A percentile compares a stretch with the other conserved stretches of the same genome.
phyloP scores from a whole-genome alignment of 2,797 vertebrate species.

The Cirrhinus molitorella region DNA sequence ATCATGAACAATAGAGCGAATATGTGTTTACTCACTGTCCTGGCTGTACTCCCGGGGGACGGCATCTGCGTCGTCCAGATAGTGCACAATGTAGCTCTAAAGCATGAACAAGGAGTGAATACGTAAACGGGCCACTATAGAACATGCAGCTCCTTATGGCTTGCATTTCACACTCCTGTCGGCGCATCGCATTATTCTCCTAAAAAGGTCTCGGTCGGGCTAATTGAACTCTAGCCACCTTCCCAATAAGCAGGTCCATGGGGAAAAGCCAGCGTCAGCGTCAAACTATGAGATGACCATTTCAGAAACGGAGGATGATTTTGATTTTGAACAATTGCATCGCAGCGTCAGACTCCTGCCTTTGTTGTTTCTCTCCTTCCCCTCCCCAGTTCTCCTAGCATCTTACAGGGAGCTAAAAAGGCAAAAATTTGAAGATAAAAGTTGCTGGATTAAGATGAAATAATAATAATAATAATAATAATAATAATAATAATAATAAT shows the following conservation, averaged over 20 bases:
- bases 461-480: too few species aligned
- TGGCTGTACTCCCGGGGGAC: slow-evolving; percentile 32
- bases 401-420: slow-evolving; percentile 54
- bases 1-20: slow-evolving; percentile 34
- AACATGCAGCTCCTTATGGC: neutral
- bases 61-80: slow-evolving; percentile 36
- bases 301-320: too few species aligned
- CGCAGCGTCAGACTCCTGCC: slow-evolving; percentile 14
- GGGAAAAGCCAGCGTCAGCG: slow-evolving; percentile 51
- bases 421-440: slow-evolving; percentile 67
- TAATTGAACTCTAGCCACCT: slow-evolving; percentile 56
- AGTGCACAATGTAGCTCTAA: slow-evolving; percentile 31
- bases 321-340: too few species aligned
- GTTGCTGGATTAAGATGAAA: slow-evolving; percentile 67
- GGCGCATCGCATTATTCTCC: slow-evolving; percentile 41
- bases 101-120: slow-evolving; percentile 16
- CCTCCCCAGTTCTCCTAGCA: slow-evolving; percentile 26
- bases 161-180: slow-evolving; percentile 19
- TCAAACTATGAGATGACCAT: too few species aligned
- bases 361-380: slow-evolving; percentile 39
- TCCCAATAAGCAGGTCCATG: slow-evolving; percentile 33
- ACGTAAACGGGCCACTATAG: neutral
- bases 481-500: too few species aligned
- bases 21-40: slow-evolving; percentile 44
- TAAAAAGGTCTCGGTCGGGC: slow-evolving; percentile 33